Evolutionary conservation across 1,140 invertebrate genomes (phyloP), one percentile per base, ranked within the genome.

Genomic region (Planococcus citri): DNA sequence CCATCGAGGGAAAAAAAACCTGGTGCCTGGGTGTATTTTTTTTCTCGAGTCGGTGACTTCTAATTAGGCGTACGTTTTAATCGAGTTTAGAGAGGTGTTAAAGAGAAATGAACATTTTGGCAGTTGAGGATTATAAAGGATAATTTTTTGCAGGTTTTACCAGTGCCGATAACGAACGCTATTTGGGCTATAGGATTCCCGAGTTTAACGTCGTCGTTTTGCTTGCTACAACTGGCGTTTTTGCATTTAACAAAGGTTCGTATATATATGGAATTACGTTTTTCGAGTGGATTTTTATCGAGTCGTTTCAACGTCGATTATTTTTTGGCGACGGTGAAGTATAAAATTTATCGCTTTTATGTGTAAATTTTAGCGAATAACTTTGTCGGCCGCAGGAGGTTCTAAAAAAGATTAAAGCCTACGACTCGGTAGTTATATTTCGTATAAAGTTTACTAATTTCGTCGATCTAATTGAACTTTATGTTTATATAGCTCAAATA

Each of bases 171-270:
- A 70, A 79, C 80, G 57, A 79, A 78, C 17, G 79, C 84, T 69
- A 74, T 84, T 72, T 85, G 83, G 83, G 84, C 85, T 73, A 76
- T 85, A 69, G 84, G 83, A 71, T 84, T 83, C 76, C 84, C 84
- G n/a, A 84, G 83, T 73, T 76, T 86, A 68, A 81, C 83, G 21
- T 84, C 84, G 58, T 83, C 83, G 17, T 84, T 85, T 75, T 81
- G 82, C 70, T 78, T 85, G 64, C 80, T 85, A 70, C 84, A 85
- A 75, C 75, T 85, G 70, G 82, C 83, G 27, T 83, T 85, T 70
- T 77, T 83, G 21, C 83, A 84, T 72, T 75, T 84, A 69, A 85
- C 83, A 33, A 82, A 83, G 78, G 82, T 83, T 25, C 4, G 60
- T 64, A 64, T 20, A 21, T 72, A 14, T 6, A 37, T 37, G 14